Evolutionary conservation across 2,888 invertebrate species (phyloP).

Genomic region (Sphaerophoria taeniata): DNA sequence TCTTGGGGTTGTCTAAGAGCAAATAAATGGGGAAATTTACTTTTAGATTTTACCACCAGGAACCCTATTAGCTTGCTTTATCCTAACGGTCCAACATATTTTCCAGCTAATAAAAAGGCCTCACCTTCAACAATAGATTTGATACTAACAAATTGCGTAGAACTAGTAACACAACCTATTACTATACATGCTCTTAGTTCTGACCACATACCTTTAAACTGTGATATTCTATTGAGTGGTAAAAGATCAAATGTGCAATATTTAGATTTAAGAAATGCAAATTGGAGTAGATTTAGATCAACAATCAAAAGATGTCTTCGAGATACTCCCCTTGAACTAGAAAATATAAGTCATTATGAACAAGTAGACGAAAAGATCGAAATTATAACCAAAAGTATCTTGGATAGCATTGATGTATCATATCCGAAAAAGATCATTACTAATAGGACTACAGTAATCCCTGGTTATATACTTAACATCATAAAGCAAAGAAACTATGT

Average conservation of each 20-base stretch:
- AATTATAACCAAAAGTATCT: conserved; percentile 22
- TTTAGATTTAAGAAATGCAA: too few species aligned
- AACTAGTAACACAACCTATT: neutral
- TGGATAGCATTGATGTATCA: conserved; percentile 8
- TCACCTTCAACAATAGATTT: conserved; percentile 13
- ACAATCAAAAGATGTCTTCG: too few species aligned
- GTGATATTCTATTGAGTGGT: too few species aligned
- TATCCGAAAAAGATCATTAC: conserved; percentile 28
- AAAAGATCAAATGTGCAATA: too few species aligned
- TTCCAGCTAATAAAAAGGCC: conserved; percentile 17
- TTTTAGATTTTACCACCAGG: neutral
- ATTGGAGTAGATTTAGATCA: too few species aligned
- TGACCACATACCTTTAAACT: too few species aligned
- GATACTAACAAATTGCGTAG: neutral
- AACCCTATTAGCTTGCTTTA: conserved; percentile 32
- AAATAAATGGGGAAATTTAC: neutral
- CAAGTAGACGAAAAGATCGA: conserved; percentile 26
- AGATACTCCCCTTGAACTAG: conserved; percentile 10
- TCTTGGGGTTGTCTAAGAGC: neutral
- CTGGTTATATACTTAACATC: conserved; percentile 24
- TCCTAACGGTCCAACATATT: conserved; percentile 37
- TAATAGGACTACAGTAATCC: conserved; percentile 13
- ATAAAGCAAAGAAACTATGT: conserved; percentile 19
- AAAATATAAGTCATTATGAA: conserved; percentile 5
- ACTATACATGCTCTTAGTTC: too few species aligned